Conservation (phyloP, 2,113 vertebrate genomes). For the Malurus melanocephalus region DNA sequence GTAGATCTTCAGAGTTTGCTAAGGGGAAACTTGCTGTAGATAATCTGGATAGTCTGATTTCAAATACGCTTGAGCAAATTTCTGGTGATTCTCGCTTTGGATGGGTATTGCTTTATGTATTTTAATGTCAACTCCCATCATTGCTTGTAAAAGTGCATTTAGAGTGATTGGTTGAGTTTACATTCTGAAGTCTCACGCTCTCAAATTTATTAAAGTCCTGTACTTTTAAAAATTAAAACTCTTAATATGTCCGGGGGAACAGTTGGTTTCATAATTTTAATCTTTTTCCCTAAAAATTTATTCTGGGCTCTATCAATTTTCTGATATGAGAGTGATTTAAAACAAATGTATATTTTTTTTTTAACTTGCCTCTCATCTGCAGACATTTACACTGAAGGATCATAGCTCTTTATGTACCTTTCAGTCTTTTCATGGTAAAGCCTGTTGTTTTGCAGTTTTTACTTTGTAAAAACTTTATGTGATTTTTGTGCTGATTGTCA, state of each 20-base stretch:
- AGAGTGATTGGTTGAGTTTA: not conserved
- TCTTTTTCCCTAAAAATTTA: not conserved
- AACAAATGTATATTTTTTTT: not conserved
- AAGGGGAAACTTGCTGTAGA: not conserved
- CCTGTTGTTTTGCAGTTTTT: not conserved
- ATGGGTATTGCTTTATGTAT: not conserved
- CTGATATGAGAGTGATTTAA: not conserved
- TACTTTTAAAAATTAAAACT: not conserved
- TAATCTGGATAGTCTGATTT: not conserved
- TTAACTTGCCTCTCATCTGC: not conserved
- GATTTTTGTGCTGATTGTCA: not conserved
- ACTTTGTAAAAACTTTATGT: not conserved
- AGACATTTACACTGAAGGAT: not conserved
- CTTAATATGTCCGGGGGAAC: not conserved
- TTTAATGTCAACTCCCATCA: not conserved
- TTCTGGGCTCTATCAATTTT: not conserved
- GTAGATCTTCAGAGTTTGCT: not conserved
- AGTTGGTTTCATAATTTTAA: not conserved
- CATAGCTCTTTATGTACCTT: not conserved
- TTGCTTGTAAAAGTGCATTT: not conserved
- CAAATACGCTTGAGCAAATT: not conserved
- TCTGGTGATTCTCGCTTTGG: not conserved
- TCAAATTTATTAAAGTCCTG: not conserved
- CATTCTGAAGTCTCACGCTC: fast-evolving
- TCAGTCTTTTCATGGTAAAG: not conserved